Evolutionary conservation across 1,140 invertebrate species (phyloP).

Genomic region (Drosophila kanapiae): DNA sequence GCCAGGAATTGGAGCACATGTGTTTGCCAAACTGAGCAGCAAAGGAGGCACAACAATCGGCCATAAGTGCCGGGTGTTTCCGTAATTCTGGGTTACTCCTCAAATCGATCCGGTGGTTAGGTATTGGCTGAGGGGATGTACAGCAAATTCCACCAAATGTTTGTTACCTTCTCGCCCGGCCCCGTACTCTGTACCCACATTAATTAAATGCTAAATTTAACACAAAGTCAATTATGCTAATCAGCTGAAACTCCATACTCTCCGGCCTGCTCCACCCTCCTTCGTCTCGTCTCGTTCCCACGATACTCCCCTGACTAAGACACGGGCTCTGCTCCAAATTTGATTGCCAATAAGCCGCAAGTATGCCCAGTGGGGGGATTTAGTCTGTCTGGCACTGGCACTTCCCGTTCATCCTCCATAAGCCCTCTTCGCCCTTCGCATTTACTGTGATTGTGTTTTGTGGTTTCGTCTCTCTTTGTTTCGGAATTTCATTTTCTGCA

Average conservation of each 20-base stretch:
- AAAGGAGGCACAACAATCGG: slow-evolving; percentile 27
- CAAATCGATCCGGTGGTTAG: slow-evolving; percentile 19
- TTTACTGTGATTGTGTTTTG: slow-evolving; percentile 58
- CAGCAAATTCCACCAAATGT: slow-evolving; percentile 9
- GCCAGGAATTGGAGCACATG: slow-evolving; percentile 63
- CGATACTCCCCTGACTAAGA: slow-evolving; percentile 20
- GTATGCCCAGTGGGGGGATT: slow-evolving; percentile 70
- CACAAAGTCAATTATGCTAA: slow-evolving; percentile 81
- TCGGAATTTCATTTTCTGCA: slow-evolving; percentile 51
- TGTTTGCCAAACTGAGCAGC: slow-evolving; percentile 33
- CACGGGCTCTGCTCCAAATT: slow-evolving; percentile 51
- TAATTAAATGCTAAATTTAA: slow-evolving; percentile 83
- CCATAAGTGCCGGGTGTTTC: slow-evolving; percentile 9
- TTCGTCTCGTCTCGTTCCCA: slow-evolving; percentile 3
- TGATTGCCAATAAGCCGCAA: slow-evolving; percentile 75
- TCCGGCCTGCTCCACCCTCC: neutral
- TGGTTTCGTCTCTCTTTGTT: slow-evolving; percentile 18
- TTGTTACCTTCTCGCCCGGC: slow-evolving; percentile 32
- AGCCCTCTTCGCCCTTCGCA: slow-evolving; percentile 3
- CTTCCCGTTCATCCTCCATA: neutral
- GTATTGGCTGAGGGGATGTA: slow-evolving; percentile 9
- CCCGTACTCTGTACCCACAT: slow-evolving; percentile 60
- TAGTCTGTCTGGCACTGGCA: slow-evolving; percentile 27
- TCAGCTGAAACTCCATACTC: slow-evolving; percentile 46
- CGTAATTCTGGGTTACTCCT: slow-evolving; percentile 30